Conservation (phyloP, 2,113 vertebrate genomes). For the Thymallus thymallus region DNA sequence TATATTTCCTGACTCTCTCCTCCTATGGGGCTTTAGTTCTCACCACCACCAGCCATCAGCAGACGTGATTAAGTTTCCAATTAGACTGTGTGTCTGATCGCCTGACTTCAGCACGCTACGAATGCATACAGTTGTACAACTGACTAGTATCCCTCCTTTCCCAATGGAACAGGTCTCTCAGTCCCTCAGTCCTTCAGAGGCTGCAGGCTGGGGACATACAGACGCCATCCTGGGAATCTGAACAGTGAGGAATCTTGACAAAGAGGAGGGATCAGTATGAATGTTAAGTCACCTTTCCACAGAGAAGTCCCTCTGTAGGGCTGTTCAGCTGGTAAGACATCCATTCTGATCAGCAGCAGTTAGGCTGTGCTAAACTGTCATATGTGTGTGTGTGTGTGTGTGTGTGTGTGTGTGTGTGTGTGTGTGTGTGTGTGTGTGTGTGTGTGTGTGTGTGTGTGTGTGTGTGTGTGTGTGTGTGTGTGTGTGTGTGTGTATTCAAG, state of each 20-base stretch:
- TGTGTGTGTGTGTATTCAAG: neutral
- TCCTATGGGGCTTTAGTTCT: constrained; percentile 27
- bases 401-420: too few relatives aligned
- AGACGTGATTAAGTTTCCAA: constrained; percentile 54
- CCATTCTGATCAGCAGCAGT: neutral
- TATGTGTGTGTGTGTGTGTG: neutral
- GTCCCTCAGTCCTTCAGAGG: constrained; percentile 20
- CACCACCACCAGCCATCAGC: constrained; percentile 19
- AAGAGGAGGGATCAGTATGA: neutral
- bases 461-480: too few relatives aligned
- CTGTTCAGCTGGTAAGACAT: neutral
- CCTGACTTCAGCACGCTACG: constrained; percentile 3
- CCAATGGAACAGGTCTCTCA: constrained; percentile 16
- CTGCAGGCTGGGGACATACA: constrained; percentile 1
- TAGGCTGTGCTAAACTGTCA: neutral
- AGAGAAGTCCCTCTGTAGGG: neutral
- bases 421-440: too few relatives aligned
- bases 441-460: too few relatives aligned
- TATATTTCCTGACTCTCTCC: constrained; percentile 25
- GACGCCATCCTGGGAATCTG: neutral
- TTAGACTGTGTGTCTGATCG: constrained; percentile 31
- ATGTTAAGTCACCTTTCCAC: too few relatives aligned
- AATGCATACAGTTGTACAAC: too few relatives aligned
- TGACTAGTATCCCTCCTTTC: too few relatives aligned
- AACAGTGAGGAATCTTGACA: neutral